A percentile compares a stretch with the other conserved stretches of the same genome.
Conservation (phyloP, 2,113 vertebrate species). For the Spilogale gracilis region DNA sequence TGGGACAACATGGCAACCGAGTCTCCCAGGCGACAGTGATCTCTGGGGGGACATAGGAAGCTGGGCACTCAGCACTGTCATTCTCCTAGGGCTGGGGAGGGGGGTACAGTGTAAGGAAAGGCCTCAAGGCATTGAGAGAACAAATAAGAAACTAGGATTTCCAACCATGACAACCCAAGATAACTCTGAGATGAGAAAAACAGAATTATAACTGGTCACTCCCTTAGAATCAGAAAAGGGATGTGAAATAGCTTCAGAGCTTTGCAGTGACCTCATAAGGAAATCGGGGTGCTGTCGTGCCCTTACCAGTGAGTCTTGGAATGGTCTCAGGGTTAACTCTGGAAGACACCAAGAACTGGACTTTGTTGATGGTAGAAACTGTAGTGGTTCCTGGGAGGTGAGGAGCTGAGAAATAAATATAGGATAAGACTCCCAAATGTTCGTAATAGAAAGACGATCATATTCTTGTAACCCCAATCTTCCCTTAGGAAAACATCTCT, state of each 20-base stretch:
- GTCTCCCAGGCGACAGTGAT: fast-evolving
- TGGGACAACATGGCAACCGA: background rate
- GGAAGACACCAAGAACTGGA: background rate
- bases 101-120: fast-evolving
- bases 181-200: background rate
- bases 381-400: background rate
- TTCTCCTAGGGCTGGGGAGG: fast-evolving
- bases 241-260: background rate
- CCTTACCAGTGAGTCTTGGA: background rate
- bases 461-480: background rate
- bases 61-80: background rate
- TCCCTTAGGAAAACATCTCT: background rate
- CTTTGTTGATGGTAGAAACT: background rate
- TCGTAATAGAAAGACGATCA: background rate
- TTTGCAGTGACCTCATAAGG: background rate
- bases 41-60: background rate
- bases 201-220: background rate
- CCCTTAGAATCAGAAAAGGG: background rate
- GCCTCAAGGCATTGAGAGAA: too few relatives aligned
- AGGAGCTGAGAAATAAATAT: background rate
- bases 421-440: background rate
- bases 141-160: background rate
- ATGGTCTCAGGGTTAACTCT: background rate
- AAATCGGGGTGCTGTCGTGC: fast-evolving
- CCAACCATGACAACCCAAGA: background rate